Conservation (phyloP, 2,888 invertebrate genomes). For the Brenthis daphne region DNA sequence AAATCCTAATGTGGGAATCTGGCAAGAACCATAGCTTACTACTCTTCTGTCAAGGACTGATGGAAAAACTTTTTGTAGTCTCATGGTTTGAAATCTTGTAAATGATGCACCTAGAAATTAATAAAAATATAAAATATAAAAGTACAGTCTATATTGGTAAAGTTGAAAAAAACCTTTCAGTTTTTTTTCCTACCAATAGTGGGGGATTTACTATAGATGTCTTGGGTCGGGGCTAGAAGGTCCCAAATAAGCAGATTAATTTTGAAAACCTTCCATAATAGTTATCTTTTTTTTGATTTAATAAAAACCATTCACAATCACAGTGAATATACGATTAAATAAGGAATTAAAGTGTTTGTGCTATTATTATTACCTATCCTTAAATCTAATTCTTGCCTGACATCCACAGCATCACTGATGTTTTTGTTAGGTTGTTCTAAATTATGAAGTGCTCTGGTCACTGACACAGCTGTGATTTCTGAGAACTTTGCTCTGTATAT, state of each 20-base stretch:
- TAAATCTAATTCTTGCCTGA: conserved; percentile 94
- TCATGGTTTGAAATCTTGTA: conserved; percentile 97
- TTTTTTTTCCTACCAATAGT: too few relatives aligned
- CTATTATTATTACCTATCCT: conserved; percentile 87
- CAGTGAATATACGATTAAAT: too few relatives aligned
- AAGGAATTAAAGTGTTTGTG: too few relatives aligned
- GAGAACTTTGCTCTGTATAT: conserved; percentile 96
- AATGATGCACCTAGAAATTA: conserved; percentile 92
- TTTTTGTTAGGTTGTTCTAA: conserved; percentile 90
- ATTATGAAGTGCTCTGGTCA: conserved; percentile 90
- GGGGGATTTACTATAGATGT: too few relatives aligned
- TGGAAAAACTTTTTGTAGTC: conserved; percentile 91
- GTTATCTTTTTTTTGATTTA: too few relatives aligned
- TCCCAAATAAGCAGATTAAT: too few relatives aligned
- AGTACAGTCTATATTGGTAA: neutral
- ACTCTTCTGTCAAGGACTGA: conserved; percentile 74
- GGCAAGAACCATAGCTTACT: conserved; percentile 99
- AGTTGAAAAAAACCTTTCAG: neutral
- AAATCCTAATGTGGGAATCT: conserved; percentile 99
- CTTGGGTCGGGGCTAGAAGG: too few relatives aligned
- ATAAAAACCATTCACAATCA: too few relatives aligned
- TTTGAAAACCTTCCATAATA: too few relatives aligned
- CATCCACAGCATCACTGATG: conserved; percentile 96
- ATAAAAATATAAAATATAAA: neutral
- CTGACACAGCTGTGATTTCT: conserved; percentile 94